Evolutionary conservation across 2,888 invertebrate species (phyloP).

Genomic region (Microctonus aethiopoides): DNA sequence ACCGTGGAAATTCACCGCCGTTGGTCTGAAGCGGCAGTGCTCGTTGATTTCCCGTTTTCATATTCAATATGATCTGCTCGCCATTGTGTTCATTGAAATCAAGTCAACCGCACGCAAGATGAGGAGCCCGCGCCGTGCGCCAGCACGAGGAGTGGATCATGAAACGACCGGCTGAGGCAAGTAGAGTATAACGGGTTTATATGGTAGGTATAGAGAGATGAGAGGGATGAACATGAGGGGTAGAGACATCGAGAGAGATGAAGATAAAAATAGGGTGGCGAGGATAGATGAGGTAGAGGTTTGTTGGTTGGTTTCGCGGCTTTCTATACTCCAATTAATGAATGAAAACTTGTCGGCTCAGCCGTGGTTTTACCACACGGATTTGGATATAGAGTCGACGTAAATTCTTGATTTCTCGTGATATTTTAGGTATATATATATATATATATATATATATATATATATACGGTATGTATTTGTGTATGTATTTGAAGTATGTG

Average conservation of each 20-base stretch:
- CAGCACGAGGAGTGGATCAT: constrained; percentile 58
- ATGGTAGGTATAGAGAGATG: constrained; percentile 37
- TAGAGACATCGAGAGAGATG: constrained; percentile 35
- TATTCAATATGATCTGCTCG: constrained; percentile 66
- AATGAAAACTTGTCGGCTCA: constrained; percentile 63
- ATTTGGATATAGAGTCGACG: constrained; percentile 60
- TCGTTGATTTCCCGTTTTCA: constrained; percentile 67
- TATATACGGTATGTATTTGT: not conserved
- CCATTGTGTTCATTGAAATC: constrained; percentile 67
- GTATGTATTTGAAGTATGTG: not conserved
- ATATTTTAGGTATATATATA: constrained; percentile 21
- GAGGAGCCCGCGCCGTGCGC: constrained; percentile 55
- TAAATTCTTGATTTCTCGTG: constrained; percentile 54
- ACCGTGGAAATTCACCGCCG: constrained; percentile 45
- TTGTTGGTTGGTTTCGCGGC: constrained; percentile 56
- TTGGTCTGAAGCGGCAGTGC: constrained; percentile 51
- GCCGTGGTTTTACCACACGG: constrained; percentile 49
- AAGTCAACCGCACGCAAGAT: constrained; percentile 67
- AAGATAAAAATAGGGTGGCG: constrained; percentile 47
- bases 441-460: not conserved
- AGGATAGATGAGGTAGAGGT: constrained; percentile 40
- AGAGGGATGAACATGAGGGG: constrained; percentile 32
- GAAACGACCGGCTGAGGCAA: constrained; percentile 45
- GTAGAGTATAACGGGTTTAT: not conserved
- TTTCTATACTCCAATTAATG: constrained; percentile 65